A percentile compares a stretch with the other conserved stretches of the same genome.
Evolutionary conservation across 2,888 invertebrate species (phyloP).

Genomic region (Tachina fera): DNA sequence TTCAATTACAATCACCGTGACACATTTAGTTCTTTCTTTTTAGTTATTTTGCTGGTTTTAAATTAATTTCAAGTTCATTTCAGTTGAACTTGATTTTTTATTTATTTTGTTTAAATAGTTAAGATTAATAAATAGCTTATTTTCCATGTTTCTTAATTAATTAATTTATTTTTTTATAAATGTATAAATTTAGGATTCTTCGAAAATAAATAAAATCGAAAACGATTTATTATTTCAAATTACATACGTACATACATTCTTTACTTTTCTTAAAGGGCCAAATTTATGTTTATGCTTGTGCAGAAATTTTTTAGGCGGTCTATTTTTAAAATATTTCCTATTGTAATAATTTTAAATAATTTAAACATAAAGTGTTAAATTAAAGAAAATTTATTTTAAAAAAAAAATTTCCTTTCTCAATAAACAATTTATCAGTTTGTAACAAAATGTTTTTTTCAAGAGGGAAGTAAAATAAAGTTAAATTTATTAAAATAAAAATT

Average conservation of each 20-base stretch:
- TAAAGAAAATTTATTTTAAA: conserved; percentile 9
- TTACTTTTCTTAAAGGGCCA: neutral
- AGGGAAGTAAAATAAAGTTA: conserved; percentile 36
- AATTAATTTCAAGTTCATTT: no score
- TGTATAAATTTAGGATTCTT: no score
- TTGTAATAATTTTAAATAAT: neutral
- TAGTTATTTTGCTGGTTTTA: no score
- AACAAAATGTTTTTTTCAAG: conserved; percentile 18
- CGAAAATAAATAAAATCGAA: neutral
- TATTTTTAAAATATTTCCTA: conserved; percentile 23
- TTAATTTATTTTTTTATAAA: no score
- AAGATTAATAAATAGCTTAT: no score
- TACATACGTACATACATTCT: neutral
- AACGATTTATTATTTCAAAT: neutral
- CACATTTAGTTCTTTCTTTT: no score
- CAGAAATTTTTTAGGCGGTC: neutral
- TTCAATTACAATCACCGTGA: no score
- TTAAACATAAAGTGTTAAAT: conserved; percentile 17
- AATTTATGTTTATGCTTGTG: neutral
- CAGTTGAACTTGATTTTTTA: no score
- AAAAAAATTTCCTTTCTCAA: conserved; percentile 19
- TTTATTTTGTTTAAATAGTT: no score
- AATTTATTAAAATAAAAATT: conserved; percentile 15
- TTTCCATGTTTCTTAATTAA: no score
- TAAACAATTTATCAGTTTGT: conserved; percentile 43